Conservation (phyloP, 2,113 vertebrate genomes). For the Collichthys lucidus region DNA sequence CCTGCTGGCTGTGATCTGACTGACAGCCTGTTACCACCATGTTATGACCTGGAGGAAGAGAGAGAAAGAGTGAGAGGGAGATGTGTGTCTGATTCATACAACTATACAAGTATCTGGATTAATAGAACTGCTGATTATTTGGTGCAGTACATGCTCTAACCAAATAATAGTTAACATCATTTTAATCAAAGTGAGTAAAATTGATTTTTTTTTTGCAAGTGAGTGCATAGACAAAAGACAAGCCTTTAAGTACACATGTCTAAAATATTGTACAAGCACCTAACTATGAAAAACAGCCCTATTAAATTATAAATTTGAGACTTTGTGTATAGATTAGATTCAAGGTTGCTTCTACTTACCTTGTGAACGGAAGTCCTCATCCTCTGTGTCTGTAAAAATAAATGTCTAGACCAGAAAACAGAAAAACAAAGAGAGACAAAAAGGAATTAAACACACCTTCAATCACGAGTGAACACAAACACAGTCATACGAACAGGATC, state of each 20-base stretch:
- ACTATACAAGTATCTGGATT: too few species aligned
- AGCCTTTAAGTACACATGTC: too few species aligned
- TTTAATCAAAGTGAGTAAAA: too few species aligned
- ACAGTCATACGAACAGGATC: background rate
- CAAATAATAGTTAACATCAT: too few species aligned
- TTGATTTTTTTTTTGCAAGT: too few species aligned
- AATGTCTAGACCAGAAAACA: conserved; percentile 71
- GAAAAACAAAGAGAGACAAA: background rate
- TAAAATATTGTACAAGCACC: too few species aligned
- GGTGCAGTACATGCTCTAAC: too few species aligned
- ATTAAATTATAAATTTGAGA: background rate
- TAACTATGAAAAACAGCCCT: too few species aligned
- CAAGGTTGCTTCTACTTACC: conserved; percentile 58
- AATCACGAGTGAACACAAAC: conserved; percentile 21
- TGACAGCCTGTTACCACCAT: conserved; percentile 89
- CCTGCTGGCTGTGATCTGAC: conserved; percentile 90
- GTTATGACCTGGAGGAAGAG: conserved; percentile 79
- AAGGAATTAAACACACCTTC: conserved; percentile 3
- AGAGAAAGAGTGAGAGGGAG: background rate
- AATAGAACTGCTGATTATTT: too few species aligned
- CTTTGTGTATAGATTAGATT: too few species aligned
- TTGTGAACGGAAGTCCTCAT: conserved; percentile 66
- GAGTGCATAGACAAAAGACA: too few species aligned
- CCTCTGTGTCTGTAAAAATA: conserved; percentile 82
- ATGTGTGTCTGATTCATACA: background rate